Conservation (phyloP, 2,797 vertebrate genomes). For the Coregonus ussuriensis region DNA sequence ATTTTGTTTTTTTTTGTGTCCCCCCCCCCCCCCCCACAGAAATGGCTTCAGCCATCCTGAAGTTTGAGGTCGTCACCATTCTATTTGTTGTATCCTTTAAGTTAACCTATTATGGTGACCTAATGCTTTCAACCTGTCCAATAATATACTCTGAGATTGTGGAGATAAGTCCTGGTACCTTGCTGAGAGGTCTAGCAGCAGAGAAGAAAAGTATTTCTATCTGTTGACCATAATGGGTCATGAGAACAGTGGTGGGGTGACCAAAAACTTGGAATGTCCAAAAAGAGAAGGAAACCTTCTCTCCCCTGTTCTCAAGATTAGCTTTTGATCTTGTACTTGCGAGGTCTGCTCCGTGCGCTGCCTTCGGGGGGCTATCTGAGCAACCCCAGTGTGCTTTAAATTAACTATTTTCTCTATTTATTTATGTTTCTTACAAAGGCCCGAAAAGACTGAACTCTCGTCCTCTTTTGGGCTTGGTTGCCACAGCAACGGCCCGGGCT, state of each 20-base stretch:
- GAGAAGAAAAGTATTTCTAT: neutral
- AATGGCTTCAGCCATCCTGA: neutral
- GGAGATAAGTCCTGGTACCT: slow-evolving; percentile 2
- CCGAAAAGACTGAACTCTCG: slow-evolving; percentile 56
- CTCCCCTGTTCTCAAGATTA: slow-evolving; percentile 33
- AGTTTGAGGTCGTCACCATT: neutral
- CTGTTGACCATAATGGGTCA: slow-evolving; percentile 46
- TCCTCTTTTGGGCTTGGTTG: slow-evolving; percentile 57
- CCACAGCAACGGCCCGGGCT: slow-evolving; percentile 46
- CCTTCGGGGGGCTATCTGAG: slow-evolving; percentile 43
- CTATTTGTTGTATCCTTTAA: neutral
- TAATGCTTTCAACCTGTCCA: neutral
- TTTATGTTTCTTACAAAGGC: slow-evolving; percentile 69
- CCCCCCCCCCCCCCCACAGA: neutral
- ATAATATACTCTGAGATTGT: neutral
- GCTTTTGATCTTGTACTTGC: slow-evolving; percentile 49
- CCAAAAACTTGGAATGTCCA: slow-evolving; percentile 19
- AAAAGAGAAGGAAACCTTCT: slow-evolving; percentile 22
- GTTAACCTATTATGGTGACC: slow-evolving; percentile 15
- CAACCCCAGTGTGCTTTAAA: slow-evolving; percentile 64
- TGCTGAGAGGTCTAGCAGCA: neutral
- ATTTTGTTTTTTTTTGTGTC: neutral
- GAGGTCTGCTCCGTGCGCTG: slow-evolving; percentile 27
- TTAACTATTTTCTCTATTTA: slow-evolving; percentile 64
- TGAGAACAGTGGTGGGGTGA: slow-evolving; percentile 36